Conservation (phyloP, 1,140 invertebrate genomes). For the Theocolax elegans region DNA sequence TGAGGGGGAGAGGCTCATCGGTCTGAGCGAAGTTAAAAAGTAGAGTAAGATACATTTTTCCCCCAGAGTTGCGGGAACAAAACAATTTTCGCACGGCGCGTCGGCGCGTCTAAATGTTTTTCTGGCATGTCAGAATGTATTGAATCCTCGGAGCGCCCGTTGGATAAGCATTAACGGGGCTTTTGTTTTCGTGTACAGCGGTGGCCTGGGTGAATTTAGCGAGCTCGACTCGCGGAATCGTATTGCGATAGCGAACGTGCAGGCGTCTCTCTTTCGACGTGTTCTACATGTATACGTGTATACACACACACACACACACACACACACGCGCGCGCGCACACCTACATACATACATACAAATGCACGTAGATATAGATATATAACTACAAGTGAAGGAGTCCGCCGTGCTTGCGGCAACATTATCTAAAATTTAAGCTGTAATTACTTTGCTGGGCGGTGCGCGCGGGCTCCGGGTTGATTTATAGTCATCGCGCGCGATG, state of each 20-base stretch:
- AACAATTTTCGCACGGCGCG: slow-evolving; percentile 39
- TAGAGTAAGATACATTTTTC: slow-evolving; percentile 37
- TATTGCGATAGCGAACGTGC: slow-evolving; percentile 48
- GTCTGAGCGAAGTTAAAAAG: slow-evolving; percentile 30
- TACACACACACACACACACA: too few species aligned
- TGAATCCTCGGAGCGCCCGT: slow-evolving; percentile 22
- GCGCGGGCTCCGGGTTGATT: slow-evolving; percentile 65
- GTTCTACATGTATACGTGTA: too few species aligned
- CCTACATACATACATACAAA: too few species aligned
- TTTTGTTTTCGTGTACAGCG: slow-evolving; percentile 50
- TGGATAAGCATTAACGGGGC: slow-evolving; percentile 45
- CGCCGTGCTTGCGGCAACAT: slow-evolving; percentile 68
- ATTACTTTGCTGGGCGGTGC: slow-evolving; percentile 68
- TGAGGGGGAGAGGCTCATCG: background rate
- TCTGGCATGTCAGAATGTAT: slow-evolving; percentile 41
- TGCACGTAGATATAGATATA: slow-evolving; percentile 8
- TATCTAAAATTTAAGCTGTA: slow-evolving; percentile 71
- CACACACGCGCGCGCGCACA: too few species aligned
- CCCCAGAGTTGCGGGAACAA: slow-evolving; percentile 23
- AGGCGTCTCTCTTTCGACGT: too few species aligned
- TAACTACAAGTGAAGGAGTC: slow-evolving; percentile 28
- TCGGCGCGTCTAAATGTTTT: slow-evolving; percentile 39
- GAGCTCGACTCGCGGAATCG: slow-evolving; percentile 44
- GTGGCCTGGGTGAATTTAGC: slow-evolving; percentile 32
- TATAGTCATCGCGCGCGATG: slow-evolving; percentile 68